Percentiles rank a stretch among this genome's conserved stretches.
Evolutionary conservation across 2,888 invertebrate genomes (phyloP).

Genomic region (Glomeris marginata): DNA sequence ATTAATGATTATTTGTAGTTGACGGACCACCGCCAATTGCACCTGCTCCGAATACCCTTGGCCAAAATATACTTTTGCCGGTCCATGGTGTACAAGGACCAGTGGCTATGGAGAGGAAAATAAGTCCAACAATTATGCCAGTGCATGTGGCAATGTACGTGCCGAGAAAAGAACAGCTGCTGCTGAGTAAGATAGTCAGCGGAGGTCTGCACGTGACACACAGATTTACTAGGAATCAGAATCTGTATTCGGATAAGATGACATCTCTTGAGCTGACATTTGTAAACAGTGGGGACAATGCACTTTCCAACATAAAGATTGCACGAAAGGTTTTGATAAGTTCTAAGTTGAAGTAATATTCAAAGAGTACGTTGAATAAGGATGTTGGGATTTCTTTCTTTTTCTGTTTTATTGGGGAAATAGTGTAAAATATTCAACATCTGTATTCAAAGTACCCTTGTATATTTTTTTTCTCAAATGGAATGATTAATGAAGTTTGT

Average conservation of each 20-base stretch:
- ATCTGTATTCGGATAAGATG: conserved; percentile 67
- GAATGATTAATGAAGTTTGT: conserved; percentile 6
- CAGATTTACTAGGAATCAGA: conserved; percentile 60
- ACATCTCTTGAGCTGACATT: conserved; percentile 63
- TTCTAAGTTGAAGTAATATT: not conserved
- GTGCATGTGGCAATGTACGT: conserved; percentile 39
- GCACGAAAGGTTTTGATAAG: conserved; percentile 46
- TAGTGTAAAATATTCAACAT: not conserved
- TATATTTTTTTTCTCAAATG: too few species aligned
- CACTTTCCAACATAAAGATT: conserved; percentile 49
- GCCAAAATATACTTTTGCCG: too few species aligned
- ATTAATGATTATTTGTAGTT: too few species aligned
- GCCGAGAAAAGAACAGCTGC: conserved; percentile 43
- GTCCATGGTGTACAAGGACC: too few species aligned
- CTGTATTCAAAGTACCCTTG: not conserved
- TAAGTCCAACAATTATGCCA: too few species aligned
- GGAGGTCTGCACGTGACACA: conserved; percentile 34
- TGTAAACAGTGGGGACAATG: conserved; percentile 53
- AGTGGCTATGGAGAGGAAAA: too few species aligned
- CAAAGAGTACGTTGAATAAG: too few species aligned
- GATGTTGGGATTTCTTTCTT: too few species aligned
- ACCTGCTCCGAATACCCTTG: too few species aligned
- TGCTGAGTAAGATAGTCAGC: conserved; percentile 55
- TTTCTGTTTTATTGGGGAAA: not conserved
- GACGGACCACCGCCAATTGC: not conserved